Evolutionary conservation across 2,888 invertebrate species (phyloP), one percentile per base, ranked within the genome.

Genomic region (Melieria crassipennis): DNA sequence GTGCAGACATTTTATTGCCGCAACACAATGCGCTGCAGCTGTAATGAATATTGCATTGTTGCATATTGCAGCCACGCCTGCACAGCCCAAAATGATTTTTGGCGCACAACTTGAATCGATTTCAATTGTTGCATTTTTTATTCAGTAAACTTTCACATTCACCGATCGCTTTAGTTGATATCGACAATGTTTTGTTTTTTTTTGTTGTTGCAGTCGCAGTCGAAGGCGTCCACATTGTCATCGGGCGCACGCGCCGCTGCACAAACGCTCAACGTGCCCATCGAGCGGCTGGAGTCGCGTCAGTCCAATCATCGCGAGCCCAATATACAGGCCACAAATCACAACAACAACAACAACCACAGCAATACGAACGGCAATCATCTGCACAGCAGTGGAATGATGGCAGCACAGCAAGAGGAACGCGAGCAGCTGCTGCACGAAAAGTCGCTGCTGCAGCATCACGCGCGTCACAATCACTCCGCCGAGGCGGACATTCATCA

Each of bases 161-260:
- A 30, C 30, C 30, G 30, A 30, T 30, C 30, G 30, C 2, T 30
- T 30, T 30, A 30, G 30, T 30, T 30, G 3, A 30, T 30, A 30
- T 30, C 2, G 30, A 30, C 30, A 13, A 7, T 5, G 11, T 13
- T 43, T 68, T 65, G n/a, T 46, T 65, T 43, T 50, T 50, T 62
- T 47, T 64, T 72, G 69, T 46, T 13, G 50, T 72, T 74, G 7
- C 78, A 87, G 87, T 83, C 85, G 60, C 87, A 87, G 77, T 85
- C 86, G 42, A 87, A 87, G 79, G 82, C 83, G 56, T 87, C 87
- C 47, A 86, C 85, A 13, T 77, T 87, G 43, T 87, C 87, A 5
- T 86, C 86, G 56, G 87, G 87, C 50, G 87, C 86, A 10, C 82
- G 87, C 46, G 86, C 87, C 16, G 87, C 87, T 7, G 87, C 87